These are phyloP conservation scores for Poicephalus gulielmi DNA, from an alignment of 2,113 vertebrate species.

Conservation along the genomic window DNA sequence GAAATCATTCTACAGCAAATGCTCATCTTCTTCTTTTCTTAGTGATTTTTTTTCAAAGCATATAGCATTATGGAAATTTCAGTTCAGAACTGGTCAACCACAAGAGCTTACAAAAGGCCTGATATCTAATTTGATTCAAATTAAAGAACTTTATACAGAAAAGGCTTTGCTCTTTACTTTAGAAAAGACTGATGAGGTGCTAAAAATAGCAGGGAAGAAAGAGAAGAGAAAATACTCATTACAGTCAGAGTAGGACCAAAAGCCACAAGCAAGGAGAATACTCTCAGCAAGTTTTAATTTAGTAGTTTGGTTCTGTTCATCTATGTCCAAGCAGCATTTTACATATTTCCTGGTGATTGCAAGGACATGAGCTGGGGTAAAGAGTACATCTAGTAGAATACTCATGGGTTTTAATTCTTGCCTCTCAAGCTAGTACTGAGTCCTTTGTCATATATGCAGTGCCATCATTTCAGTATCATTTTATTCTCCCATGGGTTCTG, in stretches of 20 bases:
- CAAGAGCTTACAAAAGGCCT: background rate
- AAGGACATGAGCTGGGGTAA: background rate
- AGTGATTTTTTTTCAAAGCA: background rate
- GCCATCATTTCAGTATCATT: background rate
- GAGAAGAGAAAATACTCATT: background rate
- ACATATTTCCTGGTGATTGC: background rate
- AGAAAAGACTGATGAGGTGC: background rate
- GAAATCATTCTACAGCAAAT: background rate
- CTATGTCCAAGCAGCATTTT: background rate
- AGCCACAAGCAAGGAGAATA: background rate
- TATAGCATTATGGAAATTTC: background rate
- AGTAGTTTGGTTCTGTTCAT: background rate
- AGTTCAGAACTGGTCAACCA: background rate
- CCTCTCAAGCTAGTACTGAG: background rate
- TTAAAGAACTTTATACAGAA: background rate
- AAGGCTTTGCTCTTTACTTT: background rate
- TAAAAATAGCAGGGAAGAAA: background rate
- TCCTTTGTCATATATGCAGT: background rate
- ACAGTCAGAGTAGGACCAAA: background rate
- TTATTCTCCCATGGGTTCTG: background rate
- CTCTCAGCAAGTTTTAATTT: background rate
- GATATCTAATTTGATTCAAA: background rate
- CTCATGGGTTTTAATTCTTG: background rate
- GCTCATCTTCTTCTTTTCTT: background rate
- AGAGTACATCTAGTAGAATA: background rate